Evolutionary conservation across 2,797 vertebrate genomes (phyloP), one percentile per base, ranked within the genome.

Genomic region (Ara ararauna): DNA sequence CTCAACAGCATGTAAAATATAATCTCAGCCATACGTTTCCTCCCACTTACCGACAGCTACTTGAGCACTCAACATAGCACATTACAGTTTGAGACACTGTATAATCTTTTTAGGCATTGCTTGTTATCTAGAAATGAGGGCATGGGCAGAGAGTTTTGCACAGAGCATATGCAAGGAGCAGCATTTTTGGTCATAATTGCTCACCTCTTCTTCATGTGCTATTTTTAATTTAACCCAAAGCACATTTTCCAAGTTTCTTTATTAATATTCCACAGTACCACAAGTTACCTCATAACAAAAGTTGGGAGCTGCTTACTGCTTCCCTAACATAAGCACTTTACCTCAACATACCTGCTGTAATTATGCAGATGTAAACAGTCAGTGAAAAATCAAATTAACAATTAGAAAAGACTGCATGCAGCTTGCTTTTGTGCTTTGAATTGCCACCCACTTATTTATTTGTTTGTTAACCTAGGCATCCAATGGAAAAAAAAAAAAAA

Each of bases 381-480:
- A 94, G 86, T 87, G 93, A 96, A 96, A 96, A 96, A 96, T 90
- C 68, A 94, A 92, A 94, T 87, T 71, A 93, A 89, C 75, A 51
- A 30, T 85, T 78, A 68, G 73, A 96, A 92, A 95, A 21, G 48
- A 78, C 92, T 93, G 76, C 73, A 36, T 79, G 47, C 78, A 77
- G 29, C 36, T 92, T 89, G 51, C 36, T 54, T 96, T 89, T 94
- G 62, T 93, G 32, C 77, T 70, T 91, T 53, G 81, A 89, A 82
- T 62, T 95, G 72, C 84, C 90, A 88, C 62, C 66, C 53, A 70
- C 78, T 94, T 97, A 82, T 82, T 93, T 96, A 60, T 92, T 95
- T 96, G 62, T 92, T 95, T 93, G 61, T 94, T 96, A 94, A 96
- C 51, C 78, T 60, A 61, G 78, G 64, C 62, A 83, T 89, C 61